Evolutionary conservation across 2,797 vertebrate species (phyloP).

Genomic region (Brotula barbata): DNA sequence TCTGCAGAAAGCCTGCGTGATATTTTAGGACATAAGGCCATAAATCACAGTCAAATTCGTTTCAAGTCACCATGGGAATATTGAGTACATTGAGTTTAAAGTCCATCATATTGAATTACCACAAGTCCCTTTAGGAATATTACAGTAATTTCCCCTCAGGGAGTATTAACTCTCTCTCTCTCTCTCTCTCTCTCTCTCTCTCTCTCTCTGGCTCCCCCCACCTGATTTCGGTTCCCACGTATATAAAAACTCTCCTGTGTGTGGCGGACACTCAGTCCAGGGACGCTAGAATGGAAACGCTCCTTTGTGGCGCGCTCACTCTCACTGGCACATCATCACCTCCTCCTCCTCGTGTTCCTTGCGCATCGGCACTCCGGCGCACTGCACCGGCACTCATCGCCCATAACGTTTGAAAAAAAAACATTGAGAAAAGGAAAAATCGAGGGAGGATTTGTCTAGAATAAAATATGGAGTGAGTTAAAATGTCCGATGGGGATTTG

Average conservation of each 20-base stretch:
- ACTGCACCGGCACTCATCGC: slow-evolving; percentile 43
- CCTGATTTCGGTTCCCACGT: slow-evolving; percentile 65
- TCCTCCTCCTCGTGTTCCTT: slow-evolving; percentile 27
- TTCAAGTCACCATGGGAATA: not conserved
- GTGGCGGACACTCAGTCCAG: slow-evolving; percentile 58
- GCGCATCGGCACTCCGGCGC: slow-evolving; percentile 60
- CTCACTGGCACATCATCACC: slow-evolving; percentile 50
- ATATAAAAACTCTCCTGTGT: slow-evolving; percentile 81
- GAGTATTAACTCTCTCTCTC: slow-evolving; percentile 17
- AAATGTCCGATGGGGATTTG: slow-evolving; percentile 27
- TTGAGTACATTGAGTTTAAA: not conserved
- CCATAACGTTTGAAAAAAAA: slow-evolving; percentile 3
- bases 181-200: slow-evolving; percentile 14
- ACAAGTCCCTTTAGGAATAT: slow-evolving; percentile 15
- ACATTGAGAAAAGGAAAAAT: slow-evolving; percentile 3
- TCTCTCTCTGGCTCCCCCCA: slow-evolving; percentile 74
- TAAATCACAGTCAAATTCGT: not conserved
- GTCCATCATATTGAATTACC: not conserved
- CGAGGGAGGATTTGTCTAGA: slow-evolving; percentile 5
- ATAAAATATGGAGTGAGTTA: slow-evolving; percentile 31
- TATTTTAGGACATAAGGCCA: not conserved
- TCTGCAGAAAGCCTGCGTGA: too few species aligned
- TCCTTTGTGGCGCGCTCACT: slow-evolving; percentile 45
- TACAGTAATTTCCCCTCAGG: slow-evolving; percentile 25
- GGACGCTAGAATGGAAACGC: slow-evolving; percentile 77